phyloP scores from a whole-genome alignment of 2,888 invertebrate genomes.

The Drosophila anomelani region DNA sequence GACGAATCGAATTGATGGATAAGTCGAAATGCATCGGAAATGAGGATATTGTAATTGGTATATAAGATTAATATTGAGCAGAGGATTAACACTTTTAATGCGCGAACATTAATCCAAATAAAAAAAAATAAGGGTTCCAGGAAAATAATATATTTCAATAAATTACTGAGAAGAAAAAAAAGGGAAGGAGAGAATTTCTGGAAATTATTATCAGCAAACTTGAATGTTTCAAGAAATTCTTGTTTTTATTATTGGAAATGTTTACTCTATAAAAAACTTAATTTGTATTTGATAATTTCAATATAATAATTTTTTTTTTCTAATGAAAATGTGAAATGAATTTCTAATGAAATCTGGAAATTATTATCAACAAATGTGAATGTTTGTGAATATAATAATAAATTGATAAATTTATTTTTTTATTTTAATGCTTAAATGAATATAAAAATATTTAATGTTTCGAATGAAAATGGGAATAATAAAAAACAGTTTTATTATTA shows the following conservation, averaged over 20 bases:
- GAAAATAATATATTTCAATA: background rate
- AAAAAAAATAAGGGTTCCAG: background rate
- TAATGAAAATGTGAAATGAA: background rate
- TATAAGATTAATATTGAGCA: slow-evolving; percentile 4
- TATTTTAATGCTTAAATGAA: no score
- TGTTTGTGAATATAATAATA: no score
- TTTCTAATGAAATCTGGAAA: no score
- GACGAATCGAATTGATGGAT: slow-evolving; percentile 26
- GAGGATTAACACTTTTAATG: background rate
- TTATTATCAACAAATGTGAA: no score
- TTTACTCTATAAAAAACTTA: no score
- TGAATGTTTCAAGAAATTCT: background rate
- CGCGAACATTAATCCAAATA: slow-evolving; percentile 1
- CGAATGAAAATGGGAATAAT: background rate
- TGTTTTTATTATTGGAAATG: no score
- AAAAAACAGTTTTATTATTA: no score
- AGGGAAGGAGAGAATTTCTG: no score
- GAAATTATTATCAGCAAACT: background rate
- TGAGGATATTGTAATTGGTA: background rate
- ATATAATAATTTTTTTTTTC: background rate
- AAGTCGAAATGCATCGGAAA: slow-evolving; percentile 3
- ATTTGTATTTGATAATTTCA: no score
- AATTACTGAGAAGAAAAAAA: background rate
- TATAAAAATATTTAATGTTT: background rate
- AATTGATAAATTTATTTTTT: no score